phyloP scores from a whole-genome alignment of 2,113 vertebrate species.

The Psephotus haematonotus region DNA sequence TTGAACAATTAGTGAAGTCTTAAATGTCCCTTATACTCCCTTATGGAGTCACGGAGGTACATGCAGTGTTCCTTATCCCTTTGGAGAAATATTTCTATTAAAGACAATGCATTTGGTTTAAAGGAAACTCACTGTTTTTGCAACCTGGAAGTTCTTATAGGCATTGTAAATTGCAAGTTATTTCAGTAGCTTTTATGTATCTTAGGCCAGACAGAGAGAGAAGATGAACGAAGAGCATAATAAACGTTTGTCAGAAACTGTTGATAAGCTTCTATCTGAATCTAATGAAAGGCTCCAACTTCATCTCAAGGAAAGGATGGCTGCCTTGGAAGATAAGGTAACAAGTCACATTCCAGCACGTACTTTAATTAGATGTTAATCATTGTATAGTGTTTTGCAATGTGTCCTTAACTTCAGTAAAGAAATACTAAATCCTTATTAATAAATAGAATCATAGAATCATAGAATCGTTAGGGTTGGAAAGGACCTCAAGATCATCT shows the following conservation, averaged over 20 bases:
- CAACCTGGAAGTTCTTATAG: not conserved
- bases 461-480: no score
- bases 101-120: not conserved
- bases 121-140: not conserved
- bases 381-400: not conserved
- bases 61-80: not conserved
- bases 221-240: slow-evolving; percentile 99
- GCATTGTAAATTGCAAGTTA: not conserved
- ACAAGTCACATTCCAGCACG: not conserved
- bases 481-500: no score
- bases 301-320: slow-evolving; percentile 97
- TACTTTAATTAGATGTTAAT: not conserved
- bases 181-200: not conserved
- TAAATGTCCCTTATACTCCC: not conserved
- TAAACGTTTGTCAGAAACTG: slow-evolving; percentile 94
- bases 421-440: not conserved
- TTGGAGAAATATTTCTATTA: not conserved
- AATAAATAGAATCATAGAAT: no score
- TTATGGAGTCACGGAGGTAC: not conserved
- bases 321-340: slow-evolving; percentile 96
- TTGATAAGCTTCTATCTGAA: slow-evolving; percentile 95
- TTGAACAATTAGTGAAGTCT: not conserved
- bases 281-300: slow-evolving; percentile 97
- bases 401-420: not conserved
- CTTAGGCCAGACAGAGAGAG: slow-evolving; percentile 92